Base-by-base conservation (phyloP, 2,113 vertebrate species). In the Thinocorus orbignyianus region DNA sequence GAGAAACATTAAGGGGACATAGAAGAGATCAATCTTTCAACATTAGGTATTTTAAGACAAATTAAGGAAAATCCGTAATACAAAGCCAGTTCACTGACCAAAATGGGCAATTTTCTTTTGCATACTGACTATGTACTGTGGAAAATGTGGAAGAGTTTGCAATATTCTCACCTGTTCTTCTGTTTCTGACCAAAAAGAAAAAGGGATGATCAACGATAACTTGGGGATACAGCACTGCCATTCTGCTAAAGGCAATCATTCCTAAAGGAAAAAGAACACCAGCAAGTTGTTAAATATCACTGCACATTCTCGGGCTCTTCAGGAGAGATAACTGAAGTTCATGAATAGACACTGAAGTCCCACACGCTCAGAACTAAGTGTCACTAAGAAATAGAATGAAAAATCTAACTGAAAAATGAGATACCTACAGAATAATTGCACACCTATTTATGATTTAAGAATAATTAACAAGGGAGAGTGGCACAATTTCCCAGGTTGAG, bases 131-230 rank as follows among this genome's bases (percentile, higher is more conserved):
- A 81, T 11, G 58, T 49, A 78, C 33, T 46, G 42, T 65, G 35
- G 64, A 91, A 65, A 55, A 76, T 5, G 10, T 39, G 17, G 30
- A 78, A 54, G 35, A 64, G 6, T 15, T 35, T 72, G n/a, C 41
- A 55, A 30, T 26, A 28, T 20, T 65, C 98, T 96, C 60, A 99
- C 99, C 99, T 98, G 98, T 99, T 97, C 96, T 99, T 93, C 98
- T 98, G 86, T 99, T 99, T 96, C 99, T 98, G 97, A 99, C 98
- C 97, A 99, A 89, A 90, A 99, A 99, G 97, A 99, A 98, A 97
- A 99, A 99, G 3, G 99, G 99, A 91, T 99, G 99, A 94, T 99
- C 99, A 13, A 99, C 98, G 98, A 99, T 99, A 87, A 99, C 99
- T 46, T 99, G 99, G 42, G 99, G 99, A 85, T 99, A 99, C 92